Evolutionary conservation across 2,797 vertebrate genomes (phyloP), one percentile per base, ranked within the genome.

Genomic region (Takifugu ocellatus): DNA sequence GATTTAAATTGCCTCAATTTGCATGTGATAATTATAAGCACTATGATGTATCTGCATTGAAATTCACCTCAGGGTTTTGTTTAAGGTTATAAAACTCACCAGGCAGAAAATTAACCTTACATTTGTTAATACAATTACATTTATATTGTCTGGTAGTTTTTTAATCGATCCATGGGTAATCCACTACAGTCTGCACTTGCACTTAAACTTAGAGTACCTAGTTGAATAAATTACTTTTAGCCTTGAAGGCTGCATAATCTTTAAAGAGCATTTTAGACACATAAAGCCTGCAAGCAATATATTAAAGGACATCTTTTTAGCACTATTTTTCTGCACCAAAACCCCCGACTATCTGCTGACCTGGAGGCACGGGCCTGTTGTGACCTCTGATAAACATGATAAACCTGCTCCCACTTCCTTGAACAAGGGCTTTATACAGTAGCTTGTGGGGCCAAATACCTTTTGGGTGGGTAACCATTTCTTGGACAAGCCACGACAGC

Each of bases 121-220:
- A 39, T 14, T 3, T 39, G 36, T 39, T 39, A 39, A 39, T 14
- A 14, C 36, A 39, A 12, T 39, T 39, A 39, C 33, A 5, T 7
- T 47, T 5, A 2, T 31, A 9, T 24, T 43, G 42, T 50, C 51
- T 26, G 31, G 36, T 52, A 31, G 21, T 25, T 44, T 31, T 56
- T 39, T 53, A 44, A 39, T 52, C 12, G 49, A 29, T 54, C 53
- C n/a, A 16, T n/a, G 16, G n/a, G 5, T 39, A 10, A 36, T 36
- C 9, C 1, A 14, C 36, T 14, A 12, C 36, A 39, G 36, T 39
- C n/a, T 10, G 56, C 56, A 60, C 62, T 54, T 58, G 56, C 25
- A 42, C 25, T 24, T 47, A 52, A 61, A 49, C 45, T 31, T 17
- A 56, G 62, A 17, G 70, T 57, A 61, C 70, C 59, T 75, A 63